These are phyloP conservation scores for Pelecanoides urinatrix DNA, from an alignment of 2,113 vertebrate genomes.

Conservation along the genomic window DNA sequence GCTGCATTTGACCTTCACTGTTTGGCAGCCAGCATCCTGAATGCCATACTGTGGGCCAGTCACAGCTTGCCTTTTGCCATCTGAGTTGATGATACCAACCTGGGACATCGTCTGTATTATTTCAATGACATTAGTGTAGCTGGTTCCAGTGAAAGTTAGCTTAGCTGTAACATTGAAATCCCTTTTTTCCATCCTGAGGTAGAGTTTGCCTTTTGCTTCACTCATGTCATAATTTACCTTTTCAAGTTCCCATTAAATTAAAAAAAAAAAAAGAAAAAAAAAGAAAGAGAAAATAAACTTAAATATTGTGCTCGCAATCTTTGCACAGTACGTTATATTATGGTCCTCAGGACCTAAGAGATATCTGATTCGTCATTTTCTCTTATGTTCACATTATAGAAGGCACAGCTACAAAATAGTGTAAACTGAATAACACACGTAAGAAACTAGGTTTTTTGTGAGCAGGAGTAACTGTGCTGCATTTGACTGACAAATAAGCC, in stretches of 20 bases:
- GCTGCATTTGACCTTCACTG: neutral
- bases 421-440: neutral
- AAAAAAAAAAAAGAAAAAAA: neutral
- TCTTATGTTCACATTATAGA: neutral
- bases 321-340: neutral
- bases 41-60: neutral
- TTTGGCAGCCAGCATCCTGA: neutral
- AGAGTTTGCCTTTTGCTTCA: constrained; percentile 54
- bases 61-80: neutral
- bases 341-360: neutral
- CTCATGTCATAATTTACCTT: constrained; percentile 73
- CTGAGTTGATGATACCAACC: constrained; percentile 49
- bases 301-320: neutral
- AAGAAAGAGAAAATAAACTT: neutral
- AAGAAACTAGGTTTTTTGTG: neutral
- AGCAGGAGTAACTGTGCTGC: neutral
- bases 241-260: neutral
- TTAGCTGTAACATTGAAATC: constrained; percentile 63
- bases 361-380: neutral
- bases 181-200: constrained; percentile 64
- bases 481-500: neutral
- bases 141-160: constrained; percentile 49
- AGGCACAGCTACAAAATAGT: neutral
- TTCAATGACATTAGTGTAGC: constrained; percentile 65
- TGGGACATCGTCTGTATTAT: constrained; percentile 78